These are phyloP conservation scores for Rallus crepitans DNA, from an alignment of 2,797 vertebrate species.

Conservation along the genomic window DNA sequence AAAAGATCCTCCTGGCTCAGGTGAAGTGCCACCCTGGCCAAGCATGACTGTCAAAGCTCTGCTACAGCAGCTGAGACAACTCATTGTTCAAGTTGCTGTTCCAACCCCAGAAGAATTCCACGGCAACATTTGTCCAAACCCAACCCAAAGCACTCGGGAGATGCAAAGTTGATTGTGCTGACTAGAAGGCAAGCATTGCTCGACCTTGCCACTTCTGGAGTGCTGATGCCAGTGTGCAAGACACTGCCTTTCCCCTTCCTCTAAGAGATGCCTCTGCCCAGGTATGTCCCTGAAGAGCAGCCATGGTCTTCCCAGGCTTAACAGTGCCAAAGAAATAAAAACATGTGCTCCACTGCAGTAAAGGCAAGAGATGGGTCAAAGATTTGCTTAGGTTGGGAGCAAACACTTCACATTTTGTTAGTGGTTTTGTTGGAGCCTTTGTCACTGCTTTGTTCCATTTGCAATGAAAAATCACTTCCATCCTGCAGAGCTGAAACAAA, in stretches of 20 bases:
- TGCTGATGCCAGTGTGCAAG: background rate
- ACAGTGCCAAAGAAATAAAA: background rate
- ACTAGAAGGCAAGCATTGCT: background rate
- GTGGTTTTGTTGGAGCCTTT: background rate
- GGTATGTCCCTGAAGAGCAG: background rate
- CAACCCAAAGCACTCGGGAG: background rate
- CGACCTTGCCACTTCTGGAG: background rate
- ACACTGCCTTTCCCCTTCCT: background rate
- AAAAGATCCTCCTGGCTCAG: constrained; percentile 33
- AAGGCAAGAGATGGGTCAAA: background rate
- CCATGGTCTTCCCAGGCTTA: background rate
- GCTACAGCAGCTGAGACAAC: background rate
- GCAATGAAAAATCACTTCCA: background rate
- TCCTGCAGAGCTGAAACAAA: background rate
- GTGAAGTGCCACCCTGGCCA: background rate
- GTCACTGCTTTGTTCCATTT: background rate
- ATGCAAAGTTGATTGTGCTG: background rate
- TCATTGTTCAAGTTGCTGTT: background rate
- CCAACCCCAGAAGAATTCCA: background rate
- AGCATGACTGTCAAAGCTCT: background rate
- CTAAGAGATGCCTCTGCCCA: background rate
- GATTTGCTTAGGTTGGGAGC: background rate
- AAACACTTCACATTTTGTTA: background rate
- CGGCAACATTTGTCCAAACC: background rate
- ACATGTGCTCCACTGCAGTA: fast-evolving